Evolutionary conservation across 2,888 invertebrate genomes (phyloP).

Genomic region (Teleiodes luculella): DNA sequence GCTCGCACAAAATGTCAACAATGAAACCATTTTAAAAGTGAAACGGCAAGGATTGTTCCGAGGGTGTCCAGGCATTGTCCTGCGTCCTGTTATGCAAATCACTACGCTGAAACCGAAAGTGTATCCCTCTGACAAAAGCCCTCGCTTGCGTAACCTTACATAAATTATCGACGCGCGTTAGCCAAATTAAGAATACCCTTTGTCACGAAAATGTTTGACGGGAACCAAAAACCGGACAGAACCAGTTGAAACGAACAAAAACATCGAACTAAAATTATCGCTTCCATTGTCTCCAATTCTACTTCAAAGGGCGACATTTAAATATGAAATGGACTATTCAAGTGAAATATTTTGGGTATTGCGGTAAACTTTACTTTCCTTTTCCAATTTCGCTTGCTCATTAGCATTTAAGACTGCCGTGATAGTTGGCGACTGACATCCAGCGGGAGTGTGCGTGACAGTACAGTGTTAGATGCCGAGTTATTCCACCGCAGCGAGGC

Average conservation of each 20-base stretch:
- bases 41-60: slow-evolving; percentile 68
- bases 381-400: slow-evolving; percentile 34
- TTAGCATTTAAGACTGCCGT: slow-evolving; percentile 33
- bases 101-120: slow-evolving; percentile 76
- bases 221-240: slow-evolving; percentile 42
- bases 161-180: slow-evolving; percentile 74
- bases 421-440: slow-evolving; percentile 39
- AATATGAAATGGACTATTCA: slow-evolving; percentile 54
- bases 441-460: slow-evolving; percentile 45
- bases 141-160: slow-evolving; percentile 60
- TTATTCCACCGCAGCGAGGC: slow-evolving; percentile 29
- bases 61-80: slow-evolving; percentile 64
- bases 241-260: slow-evolving; percentile 48
- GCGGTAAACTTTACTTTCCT: slow-evolving; percentile 66
- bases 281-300: slow-evolving; percentile 18
- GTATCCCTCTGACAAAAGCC: slow-evolving; percentile 49
- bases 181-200: slow-evolving; percentile 59
- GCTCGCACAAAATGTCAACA: slow-evolving; percentile 69
- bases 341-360: slow-evolving; percentile 68
- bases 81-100: slow-evolving; percentile 72
- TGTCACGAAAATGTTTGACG: slow-evolving; percentile 41
- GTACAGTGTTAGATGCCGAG: slow-evolving; percentile 34
- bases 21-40: slow-evolving; percentile 69
- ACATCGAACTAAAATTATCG: slow-evolving; percentile 28
- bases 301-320: slow-evolving; percentile 53